These are phyloP conservation scores for Blera fallax DNA, from an alignment of 2,888 invertebrate species.

Conservation along the genomic window DNA sequence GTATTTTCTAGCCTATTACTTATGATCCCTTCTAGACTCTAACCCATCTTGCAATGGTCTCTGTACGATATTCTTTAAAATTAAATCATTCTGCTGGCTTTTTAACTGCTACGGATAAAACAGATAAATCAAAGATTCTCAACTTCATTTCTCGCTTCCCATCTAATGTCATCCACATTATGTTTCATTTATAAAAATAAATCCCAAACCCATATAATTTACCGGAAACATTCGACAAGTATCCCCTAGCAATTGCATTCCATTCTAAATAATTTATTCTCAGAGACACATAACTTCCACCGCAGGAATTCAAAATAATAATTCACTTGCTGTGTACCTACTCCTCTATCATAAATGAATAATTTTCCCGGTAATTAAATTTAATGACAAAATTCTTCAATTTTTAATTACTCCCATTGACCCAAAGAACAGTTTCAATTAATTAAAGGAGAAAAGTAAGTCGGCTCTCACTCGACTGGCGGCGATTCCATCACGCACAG, in stretches of 20 bases:
- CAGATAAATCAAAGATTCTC: too few relatives aligned
- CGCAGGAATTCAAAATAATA: constrained; percentile 31
- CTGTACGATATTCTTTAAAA: too few relatives aligned
- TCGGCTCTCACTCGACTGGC: background rate
- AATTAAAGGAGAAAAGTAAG: constrained; percentile 16
- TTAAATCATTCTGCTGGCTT: too few relatives aligned
- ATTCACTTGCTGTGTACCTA: constrained; percentile 35
- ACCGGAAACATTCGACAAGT: background rate
- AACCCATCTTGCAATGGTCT: too few relatives aligned
- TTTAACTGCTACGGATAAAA: too few relatives aligned
- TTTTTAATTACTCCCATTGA: constrained; percentile 64
- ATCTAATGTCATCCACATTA: too few relatives aligned
- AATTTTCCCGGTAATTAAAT: constrained; percentile 56
- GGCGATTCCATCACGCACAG: constrained; percentile 46
- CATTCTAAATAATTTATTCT: constrained; percentile 32
- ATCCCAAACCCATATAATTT: background rate
- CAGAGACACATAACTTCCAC: background rate
- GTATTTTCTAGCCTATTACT: too few relatives aligned
- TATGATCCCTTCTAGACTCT: too few relatives aligned
- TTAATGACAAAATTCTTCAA: constrained; percentile 68
- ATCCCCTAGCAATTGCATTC: constrained; percentile 2
- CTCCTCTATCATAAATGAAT: constrained; percentile 50
- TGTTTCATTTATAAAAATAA: too few relatives aligned
- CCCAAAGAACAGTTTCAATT: constrained; percentile 53
- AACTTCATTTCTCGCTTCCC: too few relatives aligned